phyloP scores from a whole-genome alignment of 1,140 invertebrate species.

The Idris sp. region DNA sequence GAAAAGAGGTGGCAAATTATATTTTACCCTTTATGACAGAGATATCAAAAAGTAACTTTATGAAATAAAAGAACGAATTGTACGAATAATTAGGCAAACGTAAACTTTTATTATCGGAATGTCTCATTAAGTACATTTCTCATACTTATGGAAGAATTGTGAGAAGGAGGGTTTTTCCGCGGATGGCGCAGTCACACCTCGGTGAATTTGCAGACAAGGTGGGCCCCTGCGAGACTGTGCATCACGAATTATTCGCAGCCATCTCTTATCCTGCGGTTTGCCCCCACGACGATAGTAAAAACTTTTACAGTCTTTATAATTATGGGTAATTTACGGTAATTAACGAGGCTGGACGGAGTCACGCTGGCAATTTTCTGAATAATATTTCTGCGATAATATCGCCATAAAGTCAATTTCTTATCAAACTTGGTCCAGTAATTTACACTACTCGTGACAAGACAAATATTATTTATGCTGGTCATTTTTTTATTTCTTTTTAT shows the following conservation, averaged over 20 bases:
- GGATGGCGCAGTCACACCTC: slow-evolving; percentile 66
- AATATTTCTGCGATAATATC: slow-evolving; percentile 79
- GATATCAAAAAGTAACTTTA: too few species aligned
- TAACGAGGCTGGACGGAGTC: slow-evolving; percentile 78
- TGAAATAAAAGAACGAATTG: not conserved
- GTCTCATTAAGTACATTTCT: slow-evolving; percentile 69
- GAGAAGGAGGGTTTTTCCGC: slow-evolving; percentile 16
- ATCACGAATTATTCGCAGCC: slow-evolving; percentile 68
- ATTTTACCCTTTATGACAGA: too few species aligned
- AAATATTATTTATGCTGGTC: slow-evolving; percentile 20
- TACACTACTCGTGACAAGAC: slow-evolving; percentile 23
- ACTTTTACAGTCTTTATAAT: slow-evolving; percentile 79
- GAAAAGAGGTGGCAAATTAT: too few species aligned
- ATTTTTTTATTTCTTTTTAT: too few species aligned
- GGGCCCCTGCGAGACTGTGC: slow-evolving; percentile 74
- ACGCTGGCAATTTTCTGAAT: slow-evolving; percentile 78
- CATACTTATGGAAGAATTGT: slow-evolving; percentile 51
- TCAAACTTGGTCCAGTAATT: slow-evolving; percentile 48
- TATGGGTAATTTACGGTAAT: slow-evolving; percentile 79
- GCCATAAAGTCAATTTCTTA: slow-evolving; percentile 59
- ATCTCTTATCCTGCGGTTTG: slow-evolving; percentile 67
- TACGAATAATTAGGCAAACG: slow-evolving; percentile 10
- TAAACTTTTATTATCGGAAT: slow-evolving; percentile 69
- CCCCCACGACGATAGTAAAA: slow-evolving; percentile 78
- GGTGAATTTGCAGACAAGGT: slow-evolving; percentile 74